Conservation (phyloP, 1,140 invertebrate species). For the Melanaphis sacchari region DNA sequence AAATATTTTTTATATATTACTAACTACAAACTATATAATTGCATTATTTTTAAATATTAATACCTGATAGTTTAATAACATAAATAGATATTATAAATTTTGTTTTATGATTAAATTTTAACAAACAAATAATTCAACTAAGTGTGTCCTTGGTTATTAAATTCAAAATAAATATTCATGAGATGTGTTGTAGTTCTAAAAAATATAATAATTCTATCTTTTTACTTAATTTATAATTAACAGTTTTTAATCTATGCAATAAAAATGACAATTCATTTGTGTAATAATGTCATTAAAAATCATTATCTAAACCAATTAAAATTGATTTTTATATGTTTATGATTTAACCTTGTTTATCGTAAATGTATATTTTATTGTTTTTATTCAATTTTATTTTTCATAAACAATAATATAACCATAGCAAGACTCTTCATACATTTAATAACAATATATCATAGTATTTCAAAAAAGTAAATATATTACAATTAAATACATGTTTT, state of each 20-base stretch:
- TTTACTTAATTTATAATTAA: too few relatives aligned
- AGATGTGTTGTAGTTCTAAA: too few relatives aligned
- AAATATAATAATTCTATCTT: neutral
- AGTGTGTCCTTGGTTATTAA: neutral
- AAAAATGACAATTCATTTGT: neutral
- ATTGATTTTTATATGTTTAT: too few relatives aligned
- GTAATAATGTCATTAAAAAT: neutral
- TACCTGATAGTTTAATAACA: neutral
- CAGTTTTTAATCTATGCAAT: too few relatives aligned
- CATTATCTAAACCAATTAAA: too few relatives aligned
- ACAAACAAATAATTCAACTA: neutral
- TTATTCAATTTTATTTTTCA: neutral
- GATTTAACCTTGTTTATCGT: neutral
- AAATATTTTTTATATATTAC: neutral
- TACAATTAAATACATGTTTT: neutral
- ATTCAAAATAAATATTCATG: neutral
- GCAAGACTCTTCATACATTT: neutral
- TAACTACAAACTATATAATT: neutral
- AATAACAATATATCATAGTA: neutral
- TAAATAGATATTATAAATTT: neutral
- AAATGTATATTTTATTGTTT: neutral
- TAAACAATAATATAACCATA: neutral
- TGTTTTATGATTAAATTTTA: neutral
- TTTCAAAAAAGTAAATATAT: neutral
- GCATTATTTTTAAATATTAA: neutral